Evolutionary conservation across 1,140 invertebrate genomes (phyloP).

Genomic region (Trialeurodes vaporariorum): DNA sequence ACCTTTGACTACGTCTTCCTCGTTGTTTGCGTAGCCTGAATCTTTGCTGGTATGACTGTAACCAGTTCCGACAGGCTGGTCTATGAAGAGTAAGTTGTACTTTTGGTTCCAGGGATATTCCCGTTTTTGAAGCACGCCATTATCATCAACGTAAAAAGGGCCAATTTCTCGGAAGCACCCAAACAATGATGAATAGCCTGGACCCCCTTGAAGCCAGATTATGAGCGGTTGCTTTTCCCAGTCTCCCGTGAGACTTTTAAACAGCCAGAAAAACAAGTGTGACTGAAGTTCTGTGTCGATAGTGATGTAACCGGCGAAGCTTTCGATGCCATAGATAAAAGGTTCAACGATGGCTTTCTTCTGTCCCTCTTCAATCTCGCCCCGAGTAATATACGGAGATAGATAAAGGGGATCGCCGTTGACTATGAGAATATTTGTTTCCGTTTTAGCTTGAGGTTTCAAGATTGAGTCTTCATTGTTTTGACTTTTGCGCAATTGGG

Average conservation of each 20-base stretch:
- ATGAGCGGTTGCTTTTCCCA: conserved; percentile 40
- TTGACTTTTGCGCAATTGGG: no score
- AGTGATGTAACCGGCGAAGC: conserved; percentile 32
- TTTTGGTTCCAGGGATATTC: conserved; percentile 59
- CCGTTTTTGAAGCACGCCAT: no score
- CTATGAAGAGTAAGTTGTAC: conserved; percentile 69
- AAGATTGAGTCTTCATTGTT: no score
- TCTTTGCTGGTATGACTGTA: conserved; percentile 41
- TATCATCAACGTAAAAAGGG: conserved; percentile 35
- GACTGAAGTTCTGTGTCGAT: conserved; percentile 63
- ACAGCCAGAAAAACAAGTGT: conserved; percentile 84
- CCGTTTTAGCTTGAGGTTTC: no score
- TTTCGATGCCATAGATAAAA: no score
- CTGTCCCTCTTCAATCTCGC: no score
- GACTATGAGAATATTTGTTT: no score
- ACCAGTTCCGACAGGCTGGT: conserved; percentile 76
- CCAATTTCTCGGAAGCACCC: conserved; percentile 66
- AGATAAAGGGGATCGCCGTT: no score
- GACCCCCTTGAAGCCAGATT: conserved; percentile 77
- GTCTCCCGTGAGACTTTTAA: conserved; percentile 44
- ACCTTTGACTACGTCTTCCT: conserved; percentile 41
- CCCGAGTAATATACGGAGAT: no score
- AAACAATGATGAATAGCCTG: conserved; percentile 65
- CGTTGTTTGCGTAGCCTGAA: conserved; percentile 50
- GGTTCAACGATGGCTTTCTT: no score